phyloP scores from a whole-genome alignment of 2,797 vertebrate genomes.

The Busarellus nigricollis region DNA sequence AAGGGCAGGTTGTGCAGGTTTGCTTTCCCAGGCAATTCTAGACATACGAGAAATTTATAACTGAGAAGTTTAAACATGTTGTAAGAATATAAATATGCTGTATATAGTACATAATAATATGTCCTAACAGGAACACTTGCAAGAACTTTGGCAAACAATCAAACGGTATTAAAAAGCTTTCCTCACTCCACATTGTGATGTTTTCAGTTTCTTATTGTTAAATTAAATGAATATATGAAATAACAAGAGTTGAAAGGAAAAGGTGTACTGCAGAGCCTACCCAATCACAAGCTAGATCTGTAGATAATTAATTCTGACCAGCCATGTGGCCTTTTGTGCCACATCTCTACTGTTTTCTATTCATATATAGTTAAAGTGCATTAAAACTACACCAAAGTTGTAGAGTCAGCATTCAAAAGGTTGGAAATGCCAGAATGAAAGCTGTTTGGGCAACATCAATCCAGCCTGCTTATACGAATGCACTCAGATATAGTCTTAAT shows the following conservation, averaged over 20 bases:
- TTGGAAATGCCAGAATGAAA: background rate
- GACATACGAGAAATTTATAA: conserved; percentile 3
- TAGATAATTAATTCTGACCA: background rate
- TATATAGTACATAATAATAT: conserved; percentile 15
- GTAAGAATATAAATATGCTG: conserved; percentile 54
- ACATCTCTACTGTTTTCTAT: background rate
- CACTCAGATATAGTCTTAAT: background rate
- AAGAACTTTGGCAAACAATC: conserved; percentile 42
- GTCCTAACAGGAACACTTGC: conserved; percentile 35
- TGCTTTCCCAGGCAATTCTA: conserved; percentile 41
- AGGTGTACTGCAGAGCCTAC: background rate
- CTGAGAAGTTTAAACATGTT: conserved; percentile 55
- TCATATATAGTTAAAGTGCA: background rate
- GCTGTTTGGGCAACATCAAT: background rate
- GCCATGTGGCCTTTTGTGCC: background rate
- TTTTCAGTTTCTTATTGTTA: background rate
- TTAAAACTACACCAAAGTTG: background rate
- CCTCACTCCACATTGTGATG: background rate
- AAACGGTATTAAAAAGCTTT: conserved; percentile 10
- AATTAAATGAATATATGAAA: background rate
- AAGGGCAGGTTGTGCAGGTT: conserved; percentile 59
- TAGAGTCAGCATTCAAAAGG: background rate
- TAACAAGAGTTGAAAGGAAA: background rate
- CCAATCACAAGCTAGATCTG: background rate
- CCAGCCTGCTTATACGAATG: background rate